A percentile compares a stretch with the other conserved stretches of the same genome.
Conservation (phyloP, 2,797 vertebrate genomes). For the Denticeps clupeoides region DNA sequence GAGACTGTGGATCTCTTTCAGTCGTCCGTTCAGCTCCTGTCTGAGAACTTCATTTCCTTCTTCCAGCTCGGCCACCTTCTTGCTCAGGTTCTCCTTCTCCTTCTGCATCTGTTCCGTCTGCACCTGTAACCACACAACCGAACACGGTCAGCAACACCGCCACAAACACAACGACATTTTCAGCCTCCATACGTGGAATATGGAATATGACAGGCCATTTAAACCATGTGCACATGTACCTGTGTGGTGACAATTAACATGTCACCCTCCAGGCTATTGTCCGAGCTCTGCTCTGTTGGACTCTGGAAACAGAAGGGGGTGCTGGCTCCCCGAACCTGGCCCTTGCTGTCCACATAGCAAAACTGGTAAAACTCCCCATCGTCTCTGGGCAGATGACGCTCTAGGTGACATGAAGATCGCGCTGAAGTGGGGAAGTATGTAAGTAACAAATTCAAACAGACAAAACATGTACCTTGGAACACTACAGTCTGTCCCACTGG, state of each 20-base stretch:
- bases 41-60: constrained; percentile 35
- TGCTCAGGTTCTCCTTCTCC: constrained; percentile 43
- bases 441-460: constrained; percentile 16
- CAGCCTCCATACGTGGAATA: constrained; percentile 7
- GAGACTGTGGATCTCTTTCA: constrained; percentile 29
- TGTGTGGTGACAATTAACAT: constrained; percentile 77
- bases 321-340: constrained; percentile 74
- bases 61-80: constrained; percentile 28
- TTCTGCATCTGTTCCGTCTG: constrained; percentile 62
- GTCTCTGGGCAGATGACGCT: constrained; percentile 81
- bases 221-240: constrained; percentile 42
- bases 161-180: neutral
- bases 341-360: constrained; percentile 74
- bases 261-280: constrained; percentile 55
- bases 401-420: too few species aligned
- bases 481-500: constrained; percentile 44
- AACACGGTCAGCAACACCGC: constrained; percentile 11
- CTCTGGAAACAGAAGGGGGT: constrained; percentile 74
- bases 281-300: constrained; percentile 36
- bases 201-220: neutral
- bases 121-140: constrained; percentile 47
- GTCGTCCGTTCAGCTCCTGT: constrained; percentile 27
- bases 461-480: constrained; percentile 66
- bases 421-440: too few species aligned
- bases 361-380: constrained; percentile 85